Evolutionary conservation across 1,140 invertebrate species (phyloP), one percentile per base, ranked within the genome.

Genomic region (Coenobita brevimanus): DNA sequence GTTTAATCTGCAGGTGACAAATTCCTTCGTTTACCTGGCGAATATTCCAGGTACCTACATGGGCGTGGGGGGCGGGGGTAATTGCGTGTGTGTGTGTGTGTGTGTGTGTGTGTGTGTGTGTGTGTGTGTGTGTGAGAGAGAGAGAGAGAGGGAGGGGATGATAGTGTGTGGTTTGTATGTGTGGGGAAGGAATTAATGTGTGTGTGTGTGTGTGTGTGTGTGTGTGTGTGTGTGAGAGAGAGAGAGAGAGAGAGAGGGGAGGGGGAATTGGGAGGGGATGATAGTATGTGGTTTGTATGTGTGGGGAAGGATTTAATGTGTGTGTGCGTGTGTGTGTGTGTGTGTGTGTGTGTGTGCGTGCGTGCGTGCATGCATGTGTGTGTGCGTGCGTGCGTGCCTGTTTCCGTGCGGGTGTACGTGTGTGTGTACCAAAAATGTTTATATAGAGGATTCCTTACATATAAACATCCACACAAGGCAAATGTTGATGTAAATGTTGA

Each of bases 301-400:
- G 64, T 67, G 64, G 30, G 64, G 30, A 17, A 33, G 67, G 36
- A 38, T 71, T 30, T 71, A 38, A 33, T 67, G 24, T 67, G 62
- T 27, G 62, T 67, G 62, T 67, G 62, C 36, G 62, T 67, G 62
- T 67, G 62, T 67, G 62, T 27, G 62, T 67, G 62, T 67, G 62
- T 67, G 62, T 67, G 62, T 67, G 62, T 27, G 62, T 67, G 62
- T 67, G 62, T 67, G 62, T 67, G 62, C 36, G 62, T 67, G 62
- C 36, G 62, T 67, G 62, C 36, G 62, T 67, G 62, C 36, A 33
- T 67, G 62, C 36, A 33, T 67, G 62, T 67, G 62, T 67, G 62
- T 67, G 62, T 67, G 24, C 24, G 10, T 67, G 24, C 36, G 8
- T 67, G 62, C 36, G 10, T 67, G 62, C 36, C 24, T 67, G 8